Conservation (phyloP, 2,797 vertebrate genomes). For the Cynopterus sphinx region DNA sequence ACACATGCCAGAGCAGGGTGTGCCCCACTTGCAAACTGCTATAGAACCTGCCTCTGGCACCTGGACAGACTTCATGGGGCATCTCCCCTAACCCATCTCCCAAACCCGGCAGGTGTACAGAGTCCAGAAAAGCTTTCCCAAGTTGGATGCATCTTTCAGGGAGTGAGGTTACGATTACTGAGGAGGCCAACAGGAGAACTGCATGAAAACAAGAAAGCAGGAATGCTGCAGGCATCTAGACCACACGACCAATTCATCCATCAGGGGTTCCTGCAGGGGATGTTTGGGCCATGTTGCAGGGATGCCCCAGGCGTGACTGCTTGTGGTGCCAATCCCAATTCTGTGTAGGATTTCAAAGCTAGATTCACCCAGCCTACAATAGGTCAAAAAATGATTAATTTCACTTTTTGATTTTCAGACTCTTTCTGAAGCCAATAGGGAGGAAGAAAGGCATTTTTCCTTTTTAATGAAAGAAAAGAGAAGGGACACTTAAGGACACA, state of each 20-base stretch:
- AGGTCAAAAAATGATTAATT: background rate
- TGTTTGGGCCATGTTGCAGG: background rate
- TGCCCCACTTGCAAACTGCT: background rate
- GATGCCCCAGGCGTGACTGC: background rate
- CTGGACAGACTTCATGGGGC: background rate
- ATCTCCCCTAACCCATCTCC: background rate
- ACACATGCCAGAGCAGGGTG: background rate
- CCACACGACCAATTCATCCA: background rate
- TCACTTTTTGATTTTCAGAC: background rate
- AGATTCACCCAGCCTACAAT: background rate
- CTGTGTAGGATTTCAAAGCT: background rate
- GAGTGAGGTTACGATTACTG: background rate
- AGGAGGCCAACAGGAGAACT: background rate
- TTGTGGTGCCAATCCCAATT: background rate
- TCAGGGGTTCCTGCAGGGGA: background rate
- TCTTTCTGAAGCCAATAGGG: background rate
- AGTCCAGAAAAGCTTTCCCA: background rate
- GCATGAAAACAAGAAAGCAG: background rate
- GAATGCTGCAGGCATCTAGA: no score
- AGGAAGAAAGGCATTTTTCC: background rate
- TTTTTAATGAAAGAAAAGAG: background rate
- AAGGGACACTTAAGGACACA: background rate
- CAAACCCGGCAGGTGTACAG: accelerated
- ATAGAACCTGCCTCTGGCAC: background rate
- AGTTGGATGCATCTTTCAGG: background rate